Base-by-base conservation (phyloP, 2,888 invertebrate species). In the Lucinisca nassula region DNA sequence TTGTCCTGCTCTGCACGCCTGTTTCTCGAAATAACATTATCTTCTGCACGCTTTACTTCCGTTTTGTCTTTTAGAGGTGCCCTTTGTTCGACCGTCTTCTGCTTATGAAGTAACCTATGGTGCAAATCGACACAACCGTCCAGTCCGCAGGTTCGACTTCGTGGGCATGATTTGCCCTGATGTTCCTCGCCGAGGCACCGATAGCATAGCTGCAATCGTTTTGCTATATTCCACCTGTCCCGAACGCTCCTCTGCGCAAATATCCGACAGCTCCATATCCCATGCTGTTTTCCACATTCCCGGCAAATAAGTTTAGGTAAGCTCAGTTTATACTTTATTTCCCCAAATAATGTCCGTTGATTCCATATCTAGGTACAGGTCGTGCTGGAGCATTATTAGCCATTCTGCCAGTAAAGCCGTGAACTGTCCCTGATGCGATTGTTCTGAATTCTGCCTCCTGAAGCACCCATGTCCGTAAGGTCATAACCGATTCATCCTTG, bases 181-280 rank as follows among this genome's bases (percentile, higher is more conserved):
- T 86, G 86, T 21, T 51, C 30, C 40, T 55, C 45, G 21, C 82
- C 58, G 17, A 86, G 38, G 38, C 86, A 86, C 0, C 79, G 37
- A 70, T 79, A 86, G 37, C 86, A 85, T 21, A 82, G 49, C 21
- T 32, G 67, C 3, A 55, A 38, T 0, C 38, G 35, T 72, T 82
- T 86, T 51, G 86, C 86, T 32, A 70, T 72, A 12, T 51, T 21
- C 79, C 86, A 86, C 74, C 82, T 79, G 0, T 67, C 72, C 24
- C 21, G 2, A 0, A 81, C 55, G 24, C 32, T 4, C 35, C 80
- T 45, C 21, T 14, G 17, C 24, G 40, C 55, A 17, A 80, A 75
- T 67, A 49, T 21, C 30, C 37, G n/a, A 55, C 80, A 84, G 12
- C 51, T 73, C 84, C 84, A 84, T n/a, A 75, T 79, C 27, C 51